A percentile compares a stretch with the other conserved stretches of the same genome.
Conservation (phyloP, 1,140 invertebrate genomes). For the Gryon sp. region DNA sequence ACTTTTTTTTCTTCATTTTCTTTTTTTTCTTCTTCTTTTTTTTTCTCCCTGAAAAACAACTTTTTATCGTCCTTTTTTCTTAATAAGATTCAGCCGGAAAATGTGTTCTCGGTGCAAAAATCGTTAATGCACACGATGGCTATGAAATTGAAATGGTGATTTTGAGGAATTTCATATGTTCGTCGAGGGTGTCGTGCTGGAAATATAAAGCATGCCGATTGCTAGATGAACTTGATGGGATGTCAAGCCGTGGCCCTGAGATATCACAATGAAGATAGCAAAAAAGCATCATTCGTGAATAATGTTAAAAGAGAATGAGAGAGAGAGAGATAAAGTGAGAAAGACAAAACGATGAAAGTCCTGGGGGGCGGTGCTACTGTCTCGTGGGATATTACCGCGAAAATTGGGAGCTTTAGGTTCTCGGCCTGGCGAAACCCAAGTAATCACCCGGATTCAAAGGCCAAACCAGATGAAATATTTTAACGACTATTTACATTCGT, state of each 20-base stretch:
- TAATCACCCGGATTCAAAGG: constrained; percentile 57
- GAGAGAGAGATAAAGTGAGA: too few species aligned
- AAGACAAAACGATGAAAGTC: constrained; percentile 32
- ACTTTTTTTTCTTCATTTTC: too few species aligned
- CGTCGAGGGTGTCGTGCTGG: constrained; percentile 44
- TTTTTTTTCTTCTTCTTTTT: too few species aligned
- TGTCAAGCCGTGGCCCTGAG: too few species aligned
- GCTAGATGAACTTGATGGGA: constrained; percentile 38
- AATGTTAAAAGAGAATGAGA: constrained; percentile 43
- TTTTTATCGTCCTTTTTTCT: constrained; percentile 11
- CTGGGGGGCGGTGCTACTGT: too few species aligned
- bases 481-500: constrained; percentile 50
- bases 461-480: constrained; percentile 50
- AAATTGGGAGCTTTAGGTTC: constrained; percentile 58
- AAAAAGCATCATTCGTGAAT: too few species aligned
- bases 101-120: constrained; percentile 26
- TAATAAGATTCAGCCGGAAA: constrained; percentile 6
- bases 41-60: too few species aligned
- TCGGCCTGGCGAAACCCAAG: constrained; percentile 28
- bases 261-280: too few species aligned
- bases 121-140: constrained; percentile 36
- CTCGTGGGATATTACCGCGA: constrained; percentile 56
- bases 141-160: constrained; percentile 46
- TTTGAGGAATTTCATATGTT: constrained; percentile 53
- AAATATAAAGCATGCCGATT: constrained; percentile 52